Evolutionary conservation across 2,888 invertebrate genomes (phyloP), one percentile per base, ranked within the genome.

Genomic region (Ichneumon xanthorius): DNA sequence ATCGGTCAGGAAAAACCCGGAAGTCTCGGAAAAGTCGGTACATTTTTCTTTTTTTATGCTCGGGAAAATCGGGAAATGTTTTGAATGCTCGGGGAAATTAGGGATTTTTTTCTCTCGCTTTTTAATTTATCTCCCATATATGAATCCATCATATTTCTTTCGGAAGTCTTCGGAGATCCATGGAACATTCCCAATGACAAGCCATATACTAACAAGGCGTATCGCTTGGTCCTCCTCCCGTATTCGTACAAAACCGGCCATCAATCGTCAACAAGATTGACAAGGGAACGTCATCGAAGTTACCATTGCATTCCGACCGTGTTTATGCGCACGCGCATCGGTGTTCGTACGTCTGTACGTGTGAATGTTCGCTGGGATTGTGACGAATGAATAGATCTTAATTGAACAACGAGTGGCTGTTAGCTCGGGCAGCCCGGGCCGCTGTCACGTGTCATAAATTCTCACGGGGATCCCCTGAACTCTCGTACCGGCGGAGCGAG

Each of bases 371-470:
- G 65, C 67, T 67, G 40, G 70, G 76, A 67, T 77, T 71, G 80
- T 80, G 75, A 26, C 45, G 80, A 70, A 78, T 88, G 87, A 88
- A 88, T 88, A 88, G 88, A 72, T 80, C 86, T 86, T 88, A 85
- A 88, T 88, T 88, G 88, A 88, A 88, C 88, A 88, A 88, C 86
- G 82, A 88, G 80, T 50, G 82, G n/a, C 82, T 76, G 82, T 79
- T 85, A 68, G 65, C 53, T 67, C 50, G 71, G 50, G 67, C 30
- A 22, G 55, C 71, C 68, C 26, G 19, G 26, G n/a, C 33, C 22
- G 40, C n/a, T 75, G 76, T 86, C 85, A 82, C 82, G 77, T 72
- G 79, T 87, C 85, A 82, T 80, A 78, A 82, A 86, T 88, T 87
- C 88, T 87, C 85, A 87, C 85, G 82, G 73, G 63, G 78, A 84